Base-by-base conservation (phyloP, 1,140 invertebrate species). In the Portunus trituberculatus region DNA sequence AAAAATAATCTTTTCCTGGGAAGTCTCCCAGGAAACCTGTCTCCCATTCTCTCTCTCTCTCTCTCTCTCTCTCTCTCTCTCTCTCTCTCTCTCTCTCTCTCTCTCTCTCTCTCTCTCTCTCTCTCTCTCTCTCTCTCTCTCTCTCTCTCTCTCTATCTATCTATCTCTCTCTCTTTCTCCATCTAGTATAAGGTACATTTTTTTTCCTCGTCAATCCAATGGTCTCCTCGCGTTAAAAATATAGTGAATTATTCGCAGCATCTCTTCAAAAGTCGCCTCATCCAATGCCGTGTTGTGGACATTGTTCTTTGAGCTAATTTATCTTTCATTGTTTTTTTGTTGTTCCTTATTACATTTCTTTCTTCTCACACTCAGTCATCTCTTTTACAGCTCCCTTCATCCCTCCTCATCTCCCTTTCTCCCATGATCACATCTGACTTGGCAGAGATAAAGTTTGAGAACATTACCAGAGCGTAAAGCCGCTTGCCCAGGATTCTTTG, bases 401-500 rank as follows among this genome's bases (percentile, higher is more conserved):
- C 67, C 91, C n/a, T 46, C 83, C 67, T 83, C 59, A 25, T 46
- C 76, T 83, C 67, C 67, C 46, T 28, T 82, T 84, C 91, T 93
- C 39, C 76, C 82, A 39, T 52, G 45, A 67, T 91, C 67, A 76
- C 52, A 76, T 76, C 67, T 32, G 90, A 76, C 52, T 76, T 76
- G 90, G 52, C 59, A 32, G 31, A 45, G 90, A 91, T 91, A 76
- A 91, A 91, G 90, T 91, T 91, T 91, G 90, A 91, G 90, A 91
- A 91, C 90, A 91, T 82, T 91, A 91, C 52, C 90, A 67, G 90
- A 76, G 90, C 90, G 90, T 91, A 91, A 91, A 91, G 90, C 90
- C 90, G 48, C 90, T 91, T 91, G 90, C 28, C 67, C 48, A 91
- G 52, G 67, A 91, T 91, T 91, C 90, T 91, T 91, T 91, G 90